Base-by-base conservation (phyloP, 2,888 invertebrate species). In the Epistrophella euchroma region DNA sequence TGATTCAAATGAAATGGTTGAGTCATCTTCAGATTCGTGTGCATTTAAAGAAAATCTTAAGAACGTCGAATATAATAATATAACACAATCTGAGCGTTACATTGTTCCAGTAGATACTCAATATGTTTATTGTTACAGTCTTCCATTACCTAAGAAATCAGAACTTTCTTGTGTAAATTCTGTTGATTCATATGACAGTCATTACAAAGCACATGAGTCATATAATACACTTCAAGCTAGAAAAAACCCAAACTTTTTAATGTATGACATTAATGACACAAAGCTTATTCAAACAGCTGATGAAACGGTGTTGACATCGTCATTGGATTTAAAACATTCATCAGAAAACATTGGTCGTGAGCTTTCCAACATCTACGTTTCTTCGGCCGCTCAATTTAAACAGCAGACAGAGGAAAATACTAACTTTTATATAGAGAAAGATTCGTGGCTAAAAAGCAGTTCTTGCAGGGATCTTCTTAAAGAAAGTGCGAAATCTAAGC, bases 391-490 rank as follows among this genome's bases (percentile, higher is more conserved):
- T 10, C 91, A 90, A 64, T 91, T 90, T 84, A 90, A 91, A 4
- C 90, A 90, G 45, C 89, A 90, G 3, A 89, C 93, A 66, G 89
- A 90, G 11, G 90, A 91, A 80, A 92, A 91, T 56, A 91, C 91
- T 45, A 91, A 91, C 84, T 91, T 91, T 88, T 90, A 91, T 90
- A 92, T 92, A 3, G 90, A 91, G 71, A 92, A 92, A 60, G 92
- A 92, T 56, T 90, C 92, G 19, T 96, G 96, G 96, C 95, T 96
- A 88, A 96, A 97, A 90, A 96, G 96, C 91, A 95, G 96, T 89
- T 96, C 96, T 90, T 97, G 97, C 92, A 95, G 96, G 92, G 96
- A 97, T 91, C 94, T 97, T 84, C 96, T 96, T 91, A 96, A 96
- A 91, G 95, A 95, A 70, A 93, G 94, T 64, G 93, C 94, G 80